Evolutionary conservation across 2,797 vertebrate species (phyloP).

Genomic region (Tokudaia muenninki): DNA sequence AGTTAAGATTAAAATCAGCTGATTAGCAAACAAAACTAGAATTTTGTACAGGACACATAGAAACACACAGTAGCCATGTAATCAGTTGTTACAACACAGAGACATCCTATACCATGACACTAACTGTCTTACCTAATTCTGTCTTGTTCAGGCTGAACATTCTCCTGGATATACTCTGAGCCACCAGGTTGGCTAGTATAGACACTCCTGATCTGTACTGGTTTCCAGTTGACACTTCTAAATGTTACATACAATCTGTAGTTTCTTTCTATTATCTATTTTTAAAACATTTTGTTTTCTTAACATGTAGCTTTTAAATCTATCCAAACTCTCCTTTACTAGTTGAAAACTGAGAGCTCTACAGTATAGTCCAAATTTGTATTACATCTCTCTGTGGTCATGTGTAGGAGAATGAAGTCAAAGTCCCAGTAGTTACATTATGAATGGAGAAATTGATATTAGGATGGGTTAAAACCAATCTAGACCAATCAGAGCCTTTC

Average conservation of each 20-base stretch:
- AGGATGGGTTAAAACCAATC: neutral
- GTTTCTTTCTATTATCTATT: neutral
- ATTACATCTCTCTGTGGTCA: neutral
- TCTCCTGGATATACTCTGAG: neutral
- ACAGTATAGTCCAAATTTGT: neutral
- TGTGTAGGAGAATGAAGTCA: neutral
- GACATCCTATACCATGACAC: neutral
- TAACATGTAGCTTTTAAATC: neutral
- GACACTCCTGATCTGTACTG: neutral
- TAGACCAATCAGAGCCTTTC: neutral
- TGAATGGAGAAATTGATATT: neutral
- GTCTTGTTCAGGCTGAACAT: neutral
- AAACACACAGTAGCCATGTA: neutral
- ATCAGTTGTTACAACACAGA: neutral
- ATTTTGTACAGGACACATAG: neutral
- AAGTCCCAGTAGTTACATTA: neutral
- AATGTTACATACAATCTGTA: neutral
- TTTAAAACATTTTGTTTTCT: neutral
- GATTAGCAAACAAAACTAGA: slow-evolving; percentile 22
- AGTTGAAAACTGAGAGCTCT: neutral
- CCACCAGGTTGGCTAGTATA: neutral
- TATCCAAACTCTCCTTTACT: neutral
- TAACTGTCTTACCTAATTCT: neutral
- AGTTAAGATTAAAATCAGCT: neutral
- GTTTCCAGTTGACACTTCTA: neutral